phyloP scores from a whole-genome alignment of 2,113 vertebrate species.

The Psilopogon haemacephalus region DNA sequence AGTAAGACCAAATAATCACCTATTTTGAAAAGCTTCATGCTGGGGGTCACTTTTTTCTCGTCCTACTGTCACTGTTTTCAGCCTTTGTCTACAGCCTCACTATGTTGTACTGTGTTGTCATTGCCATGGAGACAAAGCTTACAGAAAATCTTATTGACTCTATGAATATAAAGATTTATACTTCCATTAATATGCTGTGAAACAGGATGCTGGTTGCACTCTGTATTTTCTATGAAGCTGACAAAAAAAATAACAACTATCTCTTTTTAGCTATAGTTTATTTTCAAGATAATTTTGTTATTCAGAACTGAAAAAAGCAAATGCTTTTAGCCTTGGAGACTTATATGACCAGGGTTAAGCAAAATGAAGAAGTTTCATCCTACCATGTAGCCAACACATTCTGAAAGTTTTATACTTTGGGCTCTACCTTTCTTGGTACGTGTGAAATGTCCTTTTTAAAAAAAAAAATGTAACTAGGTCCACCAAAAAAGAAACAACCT shows the following conservation, averaged over 20 bases:
- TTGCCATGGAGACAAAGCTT: constrained; percentile 65
- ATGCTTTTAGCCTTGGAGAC: neutral
- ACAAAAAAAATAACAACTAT: neutral
- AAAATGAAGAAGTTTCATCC: neutral
- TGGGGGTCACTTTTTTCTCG: neutral
- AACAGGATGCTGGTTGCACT: neutral
- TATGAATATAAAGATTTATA: neutral
- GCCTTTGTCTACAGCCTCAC: neutral
- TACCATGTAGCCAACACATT: neutral
- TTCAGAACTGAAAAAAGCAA: neutral
- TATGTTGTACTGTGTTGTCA: neutral
- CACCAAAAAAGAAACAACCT: neutral
- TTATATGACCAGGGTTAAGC: neutral
- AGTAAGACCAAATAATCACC: neutral
- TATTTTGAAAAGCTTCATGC: neutral
- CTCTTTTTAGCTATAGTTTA: neutral
- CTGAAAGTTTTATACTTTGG: neutral
- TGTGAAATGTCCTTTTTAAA: neutral
- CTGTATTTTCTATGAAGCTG: neutral
- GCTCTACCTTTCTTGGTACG: neutral
- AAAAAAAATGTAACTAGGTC: neutral
- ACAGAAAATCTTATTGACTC: constrained; percentile 6
- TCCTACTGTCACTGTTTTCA: neutral
- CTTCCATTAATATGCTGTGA: neutral
- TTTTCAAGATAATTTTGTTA: neutral